A percentile compares a stretch with the other conserved stretches of the same genome.
These are phyloP conservation scores for Ophion slaviceki DNA, from an alignment of 2,888 invertebrate species.

Conservation along the genomic window DNA sequence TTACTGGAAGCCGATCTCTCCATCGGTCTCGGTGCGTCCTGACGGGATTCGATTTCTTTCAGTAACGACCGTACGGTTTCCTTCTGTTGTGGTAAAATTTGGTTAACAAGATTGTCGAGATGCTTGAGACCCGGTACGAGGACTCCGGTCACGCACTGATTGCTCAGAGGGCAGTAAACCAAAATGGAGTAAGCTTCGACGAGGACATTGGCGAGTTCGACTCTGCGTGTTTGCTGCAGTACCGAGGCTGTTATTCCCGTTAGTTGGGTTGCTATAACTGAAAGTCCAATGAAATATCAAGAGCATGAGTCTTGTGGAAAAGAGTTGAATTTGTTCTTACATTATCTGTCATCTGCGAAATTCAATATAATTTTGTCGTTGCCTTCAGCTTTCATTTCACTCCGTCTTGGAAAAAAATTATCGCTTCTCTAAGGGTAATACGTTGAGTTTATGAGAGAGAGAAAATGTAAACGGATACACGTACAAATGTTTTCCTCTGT, in stretches of 20 bases:
- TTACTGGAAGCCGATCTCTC: constrained; percentile 80
- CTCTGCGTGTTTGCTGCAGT: constrained; percentile 85
- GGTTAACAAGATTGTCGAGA: constrained; percentile 84
- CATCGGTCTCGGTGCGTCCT: constrained; percentile 79
- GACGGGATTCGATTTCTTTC: constrained; percentile 85
- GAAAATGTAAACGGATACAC: no score
- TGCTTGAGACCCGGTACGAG: constrained; percentile 85
- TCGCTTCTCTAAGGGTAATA: no score
- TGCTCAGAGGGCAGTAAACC: constrained; percentile 85
- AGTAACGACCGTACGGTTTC: constrained; percentile 85
- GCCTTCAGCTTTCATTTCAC: no score
- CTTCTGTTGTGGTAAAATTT: constrained; percentile 84
- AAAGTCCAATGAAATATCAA: constrained; percentile 71
- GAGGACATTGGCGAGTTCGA: constrained; percentile 86
- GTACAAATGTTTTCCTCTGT: no score
- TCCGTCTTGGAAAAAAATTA: no score
- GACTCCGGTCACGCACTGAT: constrained; percentile 83
- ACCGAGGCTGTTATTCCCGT: constrained; percentile 86
- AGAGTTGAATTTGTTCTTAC: no score
- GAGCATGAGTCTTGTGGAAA: not conserved
- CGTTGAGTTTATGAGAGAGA: no score
- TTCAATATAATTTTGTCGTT: no score
- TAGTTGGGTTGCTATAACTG: constrained; percentile 87
- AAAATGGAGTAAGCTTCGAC: constrained; percentile 88
- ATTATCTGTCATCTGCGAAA: no score